Conservation (phyloP, 2,113 vertebrate genomes). For the Ovis aries region ARS-UI_Ramb_v3.0 NC_056065.1:37269001-37269500, state of each 20-base stretch:
- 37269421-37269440: not conserved
- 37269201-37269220: not conserved
- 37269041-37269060: not conserved
- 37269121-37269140: not conserved
- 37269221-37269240: not conserved
- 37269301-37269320: not conserved
- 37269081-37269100: not conserved
- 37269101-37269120: not conserved
- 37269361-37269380: not conserved
- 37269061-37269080: not conserved
- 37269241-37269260: not conserved
- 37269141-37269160: not conserved
- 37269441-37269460: not conserved
- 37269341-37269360: not conserved
- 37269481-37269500: conserved; percentile 53
- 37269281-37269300: not conserved
- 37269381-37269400: not conserved
- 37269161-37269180: not conserved
- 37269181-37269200: not conserved
- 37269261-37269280: not conserved
- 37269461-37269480: not conserved
- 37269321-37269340: not conserved
- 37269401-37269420: not conserved
- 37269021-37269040: not conserved
- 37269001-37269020: conserved; percentile 3